These are phyloP conservation scores for Eulithis prunata DNA, from an alignment of 2,888 invertebrate genomes.

Conservation along the genomic window DNA sequence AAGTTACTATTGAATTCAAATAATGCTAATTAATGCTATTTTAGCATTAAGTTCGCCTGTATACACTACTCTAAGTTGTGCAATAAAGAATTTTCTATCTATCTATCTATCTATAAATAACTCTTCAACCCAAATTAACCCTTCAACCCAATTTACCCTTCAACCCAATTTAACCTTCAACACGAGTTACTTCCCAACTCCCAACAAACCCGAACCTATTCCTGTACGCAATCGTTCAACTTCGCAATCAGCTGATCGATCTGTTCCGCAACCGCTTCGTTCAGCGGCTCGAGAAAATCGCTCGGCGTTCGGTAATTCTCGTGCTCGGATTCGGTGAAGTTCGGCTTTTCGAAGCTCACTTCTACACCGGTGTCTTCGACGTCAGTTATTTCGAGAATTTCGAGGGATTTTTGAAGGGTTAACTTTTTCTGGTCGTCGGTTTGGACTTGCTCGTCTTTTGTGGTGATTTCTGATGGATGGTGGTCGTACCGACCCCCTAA, in stretches of 20 bases:
- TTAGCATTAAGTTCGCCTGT: too few species aligned
- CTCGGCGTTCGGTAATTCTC: conserved; percentile 72
- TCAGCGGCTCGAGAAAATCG: conserved; percentile 70
- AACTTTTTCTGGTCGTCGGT: conserved; percentile 53
- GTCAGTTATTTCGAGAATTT: conserved; percentile 67
- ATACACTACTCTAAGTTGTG: too few species aligned
- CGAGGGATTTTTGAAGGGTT: conserved; percentile 64
- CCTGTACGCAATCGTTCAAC: conserved; percentile 62
- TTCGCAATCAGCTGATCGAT: conserved; percentile 75
- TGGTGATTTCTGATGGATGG: conserved; percentile 47
- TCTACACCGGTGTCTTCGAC: conserved; percentile 52
- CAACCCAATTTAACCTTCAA: background rate
- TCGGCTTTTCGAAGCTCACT: conserved; percentile 68
- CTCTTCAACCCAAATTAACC: conserved; percentile 1
- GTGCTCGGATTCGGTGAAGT: conserved; percentile 64
- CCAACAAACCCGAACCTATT: conserved; percentile 45
- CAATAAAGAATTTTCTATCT: too few species aligned
- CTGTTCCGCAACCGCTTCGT: conserved; percentile 69
- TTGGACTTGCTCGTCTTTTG: conserved; percentile 61
- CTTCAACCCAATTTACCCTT: conserved; percentile 1
- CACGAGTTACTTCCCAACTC: conserved; percentile 2
- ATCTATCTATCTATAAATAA: too few species aligned
- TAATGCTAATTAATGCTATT: too few species aligned
- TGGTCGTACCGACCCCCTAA: conserved; percentile 23
- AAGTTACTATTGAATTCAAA: too few species aligned